Evolutionary conservation across 2,888 invertebrate species (phyloP).

Genomic region (Lithophane socia): DNA sequence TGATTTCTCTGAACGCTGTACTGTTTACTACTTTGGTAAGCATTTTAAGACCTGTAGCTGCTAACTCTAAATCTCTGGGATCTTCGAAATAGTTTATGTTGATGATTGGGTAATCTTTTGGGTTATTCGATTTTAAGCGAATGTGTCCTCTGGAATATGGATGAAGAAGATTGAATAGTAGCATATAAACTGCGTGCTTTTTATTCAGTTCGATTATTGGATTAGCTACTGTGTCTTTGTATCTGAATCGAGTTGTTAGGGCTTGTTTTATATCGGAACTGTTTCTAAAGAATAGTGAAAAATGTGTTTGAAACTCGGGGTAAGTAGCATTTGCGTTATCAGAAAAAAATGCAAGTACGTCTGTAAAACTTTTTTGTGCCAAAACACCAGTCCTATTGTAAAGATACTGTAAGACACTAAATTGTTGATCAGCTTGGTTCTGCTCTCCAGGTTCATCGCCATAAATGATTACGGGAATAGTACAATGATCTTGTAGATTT

Average conservation of each 20-base stretch:
- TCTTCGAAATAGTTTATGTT: slow-evolving; percentile 88
- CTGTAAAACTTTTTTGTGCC: slow-evolving; percentile 87
- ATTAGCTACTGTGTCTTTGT: slow-evolving; percentile 64
- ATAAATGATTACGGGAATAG: slow-evolving; percentile 79
- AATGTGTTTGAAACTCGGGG: slow-evolving; percentile 79
- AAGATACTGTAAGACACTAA: slow-evolving; percentile 85
- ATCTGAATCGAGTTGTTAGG: slow-evolving; percentile 52
- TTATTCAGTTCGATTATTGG: slow-evolving; percentile 68
- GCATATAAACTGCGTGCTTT: slow-evolving; percentile 74
- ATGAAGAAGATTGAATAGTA: slow-evolving; percentile 81
- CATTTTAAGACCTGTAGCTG: slow-evolving; percentile 75
- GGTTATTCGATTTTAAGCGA: slow-evolving; percentile 89
- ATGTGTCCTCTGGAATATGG: slow-evolving; percentile 90
- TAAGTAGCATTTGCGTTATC: slow-evolving; percentile 71
- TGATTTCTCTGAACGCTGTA: slow-evolving; percentile 41
- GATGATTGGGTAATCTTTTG: slow-evolving; percentile 83
- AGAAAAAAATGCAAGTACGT: slow-evolving; percentile 83
- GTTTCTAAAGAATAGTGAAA: slow-evolving; percentile 74
- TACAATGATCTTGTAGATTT: slow-evolving; percentile 89
- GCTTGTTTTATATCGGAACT: slow-evolving; percentile 53
- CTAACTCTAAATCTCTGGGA: slow-evolving; percentile 85
- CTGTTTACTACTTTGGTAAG: slow-evolving; percentile 72
- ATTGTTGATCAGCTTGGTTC: slow-evolving; percentile 68
- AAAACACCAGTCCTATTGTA: slow-evolving; percentile 87
- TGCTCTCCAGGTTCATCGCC: slow-evolving; percentile 73